These are phyloP conservation scores for Drosophila pectinifera DNA, from an alignment of 1,140 invertebrate species.

Conservation along the genomic window DNA sequence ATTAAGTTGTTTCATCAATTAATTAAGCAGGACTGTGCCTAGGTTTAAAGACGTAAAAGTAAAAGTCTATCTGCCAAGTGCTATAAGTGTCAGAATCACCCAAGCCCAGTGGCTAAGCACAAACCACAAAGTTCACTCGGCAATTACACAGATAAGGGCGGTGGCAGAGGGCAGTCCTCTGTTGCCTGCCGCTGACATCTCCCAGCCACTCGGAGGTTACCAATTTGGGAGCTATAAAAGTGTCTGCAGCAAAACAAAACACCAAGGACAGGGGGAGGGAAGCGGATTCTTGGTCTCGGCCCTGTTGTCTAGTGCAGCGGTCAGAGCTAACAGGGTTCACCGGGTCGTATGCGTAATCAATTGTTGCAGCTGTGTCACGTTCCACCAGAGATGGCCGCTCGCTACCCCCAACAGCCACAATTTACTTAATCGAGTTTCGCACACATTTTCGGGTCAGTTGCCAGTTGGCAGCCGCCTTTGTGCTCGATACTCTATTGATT, in stretches of 20 bases:
- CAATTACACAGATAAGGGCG: conserved; percentile 46
- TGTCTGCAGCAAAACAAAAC: conserved; percentile 67
- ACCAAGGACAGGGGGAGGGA: conserved; percentile 5
- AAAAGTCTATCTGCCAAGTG: conserved; percentile 1
- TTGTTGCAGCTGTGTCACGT: conserved; percentile 68
- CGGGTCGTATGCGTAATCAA: conserved; percentile 80
- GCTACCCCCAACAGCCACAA: conserved; percentile 51
- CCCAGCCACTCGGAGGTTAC: conserved; percentile 23
- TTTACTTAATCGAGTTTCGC: conserved; percentile 77
- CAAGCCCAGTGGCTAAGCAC: conserved; percentile 37
- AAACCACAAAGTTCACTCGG: conserved; percentile 42
- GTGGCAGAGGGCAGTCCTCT: conserved; percentile 1
- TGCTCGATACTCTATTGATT: conserved; percentile 61
- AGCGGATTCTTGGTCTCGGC: conserved; percentile 10
- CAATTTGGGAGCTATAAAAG: conserved; percentile 72
- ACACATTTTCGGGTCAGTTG: conserved; percentile 80
- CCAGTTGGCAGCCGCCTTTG: conserved; percentile 68
- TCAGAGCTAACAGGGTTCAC: conserved; percentile 52
- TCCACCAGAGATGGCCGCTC: conserved; percentile 32
- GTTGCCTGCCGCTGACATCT: conserved; percentile 57
- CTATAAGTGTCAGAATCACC: conserved; percentile 53
- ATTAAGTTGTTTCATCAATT: conserved; percentile 53
- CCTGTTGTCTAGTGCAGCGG: conserved; percentile 46
- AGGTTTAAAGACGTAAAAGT: conserved; percentile 10
- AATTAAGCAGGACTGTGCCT: background rate